These are phyloP conservation scores for Sebastiscus tertius DNA, from an alignment of 2,797 vertebrate species.

Conservation along the genomic window DNA sequence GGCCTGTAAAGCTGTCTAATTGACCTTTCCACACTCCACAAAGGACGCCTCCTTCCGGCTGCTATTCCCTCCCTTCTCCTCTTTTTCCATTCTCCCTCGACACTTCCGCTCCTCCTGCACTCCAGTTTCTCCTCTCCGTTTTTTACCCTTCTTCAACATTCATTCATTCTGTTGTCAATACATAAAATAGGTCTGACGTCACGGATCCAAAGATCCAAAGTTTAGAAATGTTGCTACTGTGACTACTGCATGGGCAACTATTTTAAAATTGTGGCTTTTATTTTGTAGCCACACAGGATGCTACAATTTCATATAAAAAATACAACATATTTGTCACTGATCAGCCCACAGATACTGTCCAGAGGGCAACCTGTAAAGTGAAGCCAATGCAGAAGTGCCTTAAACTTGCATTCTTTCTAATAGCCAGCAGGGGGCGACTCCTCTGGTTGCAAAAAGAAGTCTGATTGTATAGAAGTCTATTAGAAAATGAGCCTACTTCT, in stretches of 20 bases:
- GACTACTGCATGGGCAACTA: background rate
- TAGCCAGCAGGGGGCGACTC: too few relatives aligned
- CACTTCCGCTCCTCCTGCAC: conserved; percentile 12
- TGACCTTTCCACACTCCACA: conserved; percentile 73
- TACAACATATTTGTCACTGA: background rate
- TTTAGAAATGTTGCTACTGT: background rate
- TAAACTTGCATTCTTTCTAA: too few relatives aligned
- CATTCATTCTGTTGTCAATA: background rate
- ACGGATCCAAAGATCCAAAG: background rate
- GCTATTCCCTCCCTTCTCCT: conserved; percentile 31
- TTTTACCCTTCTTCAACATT: background rate
- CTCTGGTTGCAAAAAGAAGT: too few relatives aligned
- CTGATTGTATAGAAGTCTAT: too few relatives aligned
- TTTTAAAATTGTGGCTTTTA: background rate
- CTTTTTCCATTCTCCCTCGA: conserved; percentile 24
- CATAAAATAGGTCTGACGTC: background rate
- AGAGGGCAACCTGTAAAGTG: too few relatives aligned
- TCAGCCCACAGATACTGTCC: background rate
- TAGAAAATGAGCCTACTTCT: too few relatives aligned
- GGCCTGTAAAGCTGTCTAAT: conserved; percentile 70
- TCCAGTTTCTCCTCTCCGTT: conserved; percentile 22
- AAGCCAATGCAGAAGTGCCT: too few relatives aligned
- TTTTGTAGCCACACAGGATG: background rate
- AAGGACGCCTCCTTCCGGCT: conserved; percentile 58
- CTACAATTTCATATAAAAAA: background rate